These are phyloP conservation scores for Bolborhynchus lineola DNA, from an alignment of 2,113 vertebrate species.

Conservation along the genomic window DNA sequence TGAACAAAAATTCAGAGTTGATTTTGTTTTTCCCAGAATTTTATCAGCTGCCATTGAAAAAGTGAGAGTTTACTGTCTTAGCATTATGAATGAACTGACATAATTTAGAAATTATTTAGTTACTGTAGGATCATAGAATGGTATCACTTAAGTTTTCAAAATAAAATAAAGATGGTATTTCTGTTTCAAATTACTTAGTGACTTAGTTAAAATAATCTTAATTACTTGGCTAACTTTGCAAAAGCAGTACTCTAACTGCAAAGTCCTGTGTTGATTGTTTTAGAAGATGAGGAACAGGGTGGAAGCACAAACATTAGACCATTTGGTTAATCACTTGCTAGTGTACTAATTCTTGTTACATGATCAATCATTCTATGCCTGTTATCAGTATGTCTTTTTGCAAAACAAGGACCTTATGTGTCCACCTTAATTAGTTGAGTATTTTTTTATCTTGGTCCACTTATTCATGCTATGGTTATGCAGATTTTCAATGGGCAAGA, in stretches of 20 bases:
- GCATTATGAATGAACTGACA: not conserved
- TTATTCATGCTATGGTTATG: not conserved
- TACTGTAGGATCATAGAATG: not conserved
- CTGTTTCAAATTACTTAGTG: not conserved
- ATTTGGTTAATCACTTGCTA: not conserved
- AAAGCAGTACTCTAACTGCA: not conserved
- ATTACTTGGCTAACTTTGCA: not conserved
- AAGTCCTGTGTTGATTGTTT: not conserved
- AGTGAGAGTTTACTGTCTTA: not conserved
- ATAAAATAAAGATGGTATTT: not conserved
- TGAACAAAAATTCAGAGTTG: not conserved
- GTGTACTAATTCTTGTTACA: not conserved
- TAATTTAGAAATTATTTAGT: not conserved
- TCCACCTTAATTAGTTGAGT: not conserved
- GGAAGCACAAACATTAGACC: not conserved
- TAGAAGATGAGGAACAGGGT: not conserved
- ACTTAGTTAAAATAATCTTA: not conserved
- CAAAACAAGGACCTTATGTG: not conserved
- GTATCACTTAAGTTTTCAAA: not conserved
- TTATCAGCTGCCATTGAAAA: not conserved
- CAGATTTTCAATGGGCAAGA: not conserved
- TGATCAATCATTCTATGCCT: fast-evolving
- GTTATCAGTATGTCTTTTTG: not conserved
- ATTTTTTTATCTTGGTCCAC: not conserved
- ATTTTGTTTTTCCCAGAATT: not conserved